These are phyloP conservation scores for Echinarachnius parma DNA, from an alignment of 53 echinoderm and acorn worm species.

Conservation along the genomic window DNA sequence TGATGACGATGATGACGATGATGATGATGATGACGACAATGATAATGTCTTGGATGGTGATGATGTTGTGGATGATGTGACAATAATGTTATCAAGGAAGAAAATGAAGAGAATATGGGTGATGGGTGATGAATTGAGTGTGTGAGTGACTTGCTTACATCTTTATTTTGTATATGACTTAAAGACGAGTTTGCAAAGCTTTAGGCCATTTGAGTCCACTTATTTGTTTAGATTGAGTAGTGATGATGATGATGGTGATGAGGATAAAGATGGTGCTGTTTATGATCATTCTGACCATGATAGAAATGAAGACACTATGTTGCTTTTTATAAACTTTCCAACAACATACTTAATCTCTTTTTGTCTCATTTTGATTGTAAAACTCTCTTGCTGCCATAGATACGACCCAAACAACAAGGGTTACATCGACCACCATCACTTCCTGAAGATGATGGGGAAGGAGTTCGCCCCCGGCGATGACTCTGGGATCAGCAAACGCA, in stretches of 20 bases:
- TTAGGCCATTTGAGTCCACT: conserved; percentile 77
- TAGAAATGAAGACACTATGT: background rate
- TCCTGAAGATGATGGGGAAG: conserved; percentile 94
- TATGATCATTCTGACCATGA: background rate
- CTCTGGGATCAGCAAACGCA: conserved; percentile 72
- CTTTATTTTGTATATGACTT: conserved; percentile 94
- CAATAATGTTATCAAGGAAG: too few relatives aligned
- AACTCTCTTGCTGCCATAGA: conserved; percentile 39
- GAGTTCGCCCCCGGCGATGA: conserved; percentile 93
- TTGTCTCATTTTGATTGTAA: too few relatives aligned
- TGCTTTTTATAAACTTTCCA: too few relatives aligned
- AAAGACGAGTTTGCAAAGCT: conserved; percentile 82
- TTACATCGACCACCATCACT: conserved; percentile 92
- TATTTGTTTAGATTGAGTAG: too few relatives aligned
- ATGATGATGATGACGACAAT: background rate
- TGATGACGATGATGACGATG: background rate
- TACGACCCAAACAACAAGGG: conserved; percentile 78
- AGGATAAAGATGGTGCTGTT: background rate
- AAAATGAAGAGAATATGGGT: too few relatives aligned
- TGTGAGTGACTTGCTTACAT: conserved; percentile 88
- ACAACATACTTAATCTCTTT: too few relatives aligned
- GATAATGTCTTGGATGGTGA: background rate
- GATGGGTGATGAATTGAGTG: too few relatives aligned
- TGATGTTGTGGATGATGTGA: too few relatives aligned
- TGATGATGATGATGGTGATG: conserved; percentile 8